Evolutionary conservation across 2,113 vertebrate species (phyloP), one percentile per base, ranked within the genome.

Genomic region (Cyprichromis sp.): DNA sequence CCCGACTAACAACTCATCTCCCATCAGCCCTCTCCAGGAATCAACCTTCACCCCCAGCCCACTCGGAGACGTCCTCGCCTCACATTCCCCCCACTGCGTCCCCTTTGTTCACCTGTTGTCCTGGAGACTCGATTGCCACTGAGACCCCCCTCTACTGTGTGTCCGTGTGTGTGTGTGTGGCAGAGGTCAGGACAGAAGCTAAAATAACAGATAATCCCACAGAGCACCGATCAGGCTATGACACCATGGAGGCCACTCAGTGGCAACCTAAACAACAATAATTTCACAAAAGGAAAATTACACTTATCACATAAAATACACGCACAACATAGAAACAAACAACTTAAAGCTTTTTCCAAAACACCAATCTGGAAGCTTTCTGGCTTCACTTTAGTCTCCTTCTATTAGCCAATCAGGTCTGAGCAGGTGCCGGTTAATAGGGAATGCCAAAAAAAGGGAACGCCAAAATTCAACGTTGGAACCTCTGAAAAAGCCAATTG

Each of bases 31-130:
- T 29, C 85, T 79, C 38, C 79, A 78, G 81, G 80, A 86, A 79
- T 86, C 85, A 87, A 91, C 87, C 83, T 54, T 81, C 84, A 82
- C 52, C 85, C 85, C 80, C 71, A 1, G 19, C 82, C 71, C 71
- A 50, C 71, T 29, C 71, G 24, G 14, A 31, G 50, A 66, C 17
- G 52, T 68, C 40, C 79, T 63, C 13, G 76, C 87, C 89, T 84
- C 92, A 71, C 95, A 96, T 96, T 96, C 95, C 93, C 95, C 92
- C 91, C 85, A 79, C 83, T 71, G 90, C 78, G 86, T 87, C 91
- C 93, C 89, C 95, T 94, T 96, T 96, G 95, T 97, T 91, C 93
- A 94, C 91, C 93, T 96, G 96, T 96, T 96, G 96, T 96, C 95
- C 87, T 85, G 95, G 96, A 95, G 95, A 97, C 95, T 90, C 85